Evolutionary conservation across 2,888 invertebrate species (phyloP), one percentile per base, ranked within the genome.

Genomic region (Athetis lepigone): DNA sequence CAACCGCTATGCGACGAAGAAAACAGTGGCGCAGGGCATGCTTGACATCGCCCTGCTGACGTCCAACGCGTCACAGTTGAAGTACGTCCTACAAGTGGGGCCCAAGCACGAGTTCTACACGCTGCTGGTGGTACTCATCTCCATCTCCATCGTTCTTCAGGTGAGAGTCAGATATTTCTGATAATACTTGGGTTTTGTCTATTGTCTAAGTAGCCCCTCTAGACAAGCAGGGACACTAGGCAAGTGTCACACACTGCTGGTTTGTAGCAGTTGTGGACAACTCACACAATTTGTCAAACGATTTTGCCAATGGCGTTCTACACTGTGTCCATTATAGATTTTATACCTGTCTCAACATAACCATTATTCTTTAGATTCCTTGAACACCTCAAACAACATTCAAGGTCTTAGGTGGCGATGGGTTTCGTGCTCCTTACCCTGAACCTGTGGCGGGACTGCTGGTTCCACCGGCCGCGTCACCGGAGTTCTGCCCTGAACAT

Each of bases 1-100:
- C 4, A 98, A 98, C 91, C 96, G 97, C 76, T 98, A 98, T 96
- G 98, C 98, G 21, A 98, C 98, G 9, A 98, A 98, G 91, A 98
- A 98, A 92, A 98, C 98, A 0, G 98, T 98, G 62, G 98, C 98
- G 0, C 98, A 98, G 95, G 98, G 98, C 4, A 97, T 98, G 96
- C 95, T 98, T 80, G 98, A 98, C 88, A 98, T 98, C 62, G 98
- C 98, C 0, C 92, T 98, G 71, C 94, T 98, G 52, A 98, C 98
- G 1, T 98, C 98, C 0, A 98, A 98, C 87, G 98, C 98, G 4
- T 98, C 98, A 0, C 98, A 98, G 87, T 93, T 98, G 37, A 98
- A 98, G 88, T 98, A 98, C 82, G 97, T 98, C 29, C 95, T 98
- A 0, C 97, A 97, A 95, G 97, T 97, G 37, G 98, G 98, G 5